phyloP scores from a whole-genome alignment of 2,888 invertebrate species.

The Luperina testacea region DNA sequence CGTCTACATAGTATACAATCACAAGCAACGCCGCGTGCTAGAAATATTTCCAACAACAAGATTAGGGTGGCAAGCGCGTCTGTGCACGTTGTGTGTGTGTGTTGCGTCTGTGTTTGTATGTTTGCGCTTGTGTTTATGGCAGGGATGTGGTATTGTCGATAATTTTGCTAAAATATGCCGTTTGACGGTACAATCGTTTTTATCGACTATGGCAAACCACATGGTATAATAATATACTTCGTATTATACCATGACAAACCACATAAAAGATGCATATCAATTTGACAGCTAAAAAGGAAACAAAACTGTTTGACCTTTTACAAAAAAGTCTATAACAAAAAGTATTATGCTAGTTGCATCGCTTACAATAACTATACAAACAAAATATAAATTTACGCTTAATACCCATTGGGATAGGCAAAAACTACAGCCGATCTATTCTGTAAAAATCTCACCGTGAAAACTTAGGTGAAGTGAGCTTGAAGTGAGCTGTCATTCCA shows the following conservation, averaged over 20 bases:
- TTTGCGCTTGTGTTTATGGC: slow-evolving; percentile 34
- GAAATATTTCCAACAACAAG: slow-evolving; percentile 59
- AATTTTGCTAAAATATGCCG: not conserved
- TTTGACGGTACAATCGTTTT: too few species aligned
- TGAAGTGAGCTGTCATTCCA: too few species aligned
- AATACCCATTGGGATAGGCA: not conserved
- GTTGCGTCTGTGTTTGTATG: slow-evolving; percentile 39
- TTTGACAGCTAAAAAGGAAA: too few species aligned
- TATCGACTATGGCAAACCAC: too few species aligned
- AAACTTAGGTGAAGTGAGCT: too few species aligned
- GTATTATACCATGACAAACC: too few species aligned
- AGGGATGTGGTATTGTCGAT: slow-evolving; percentile 57
- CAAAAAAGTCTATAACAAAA: too few species aligned
- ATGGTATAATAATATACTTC: too few species aligned
- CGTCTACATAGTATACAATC: slow-evolving; percentile 26
- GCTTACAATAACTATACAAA: not conserved
- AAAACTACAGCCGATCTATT: not conserved
- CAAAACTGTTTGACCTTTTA: too few species aligned
- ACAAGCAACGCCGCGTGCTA: slow-evolving; percentile 40
- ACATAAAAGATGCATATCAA: too few species aligned
- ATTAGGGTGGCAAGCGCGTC: slow-evolving; percentile 58
- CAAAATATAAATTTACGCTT: not conserved
- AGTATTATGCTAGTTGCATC: too few species aligned
- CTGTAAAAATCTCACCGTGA: too few species aligned
- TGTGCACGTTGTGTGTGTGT: slow-evolving; percentile 61